Base-by-base conservation (phyloP, 2,888 invertebrate species). In the Carabus problematicus region DNA sequence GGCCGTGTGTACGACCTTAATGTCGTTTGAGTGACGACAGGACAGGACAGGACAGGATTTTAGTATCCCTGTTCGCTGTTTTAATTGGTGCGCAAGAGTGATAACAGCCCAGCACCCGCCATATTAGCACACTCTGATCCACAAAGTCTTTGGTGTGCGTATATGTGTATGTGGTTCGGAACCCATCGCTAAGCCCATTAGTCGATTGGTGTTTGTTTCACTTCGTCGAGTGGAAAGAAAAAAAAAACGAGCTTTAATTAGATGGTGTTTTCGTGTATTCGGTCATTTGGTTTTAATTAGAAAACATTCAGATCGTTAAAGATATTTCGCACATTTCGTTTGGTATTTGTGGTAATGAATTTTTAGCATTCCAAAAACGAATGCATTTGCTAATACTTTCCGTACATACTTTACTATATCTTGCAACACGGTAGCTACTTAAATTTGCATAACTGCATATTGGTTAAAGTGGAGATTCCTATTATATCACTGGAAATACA, bases 201-300 rank as follows among this genome's bases (percentile, higher is more conserved):
- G 64, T 64, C 64, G 64, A 64, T 64, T 64, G 58, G 64, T 55
- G 56, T 55, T 64, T 64, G 45, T 55, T 64, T 64, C 47, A 45
- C 56, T 56, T 29, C 45, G 29, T 43, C 29, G 16, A 64, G 56
- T 45, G 43, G 64, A 56, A 64, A 55, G 16, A 47, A 47, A 56
- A 64, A n/a, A n/a, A 55, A 47, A 64, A 64, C 55, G 11, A n/a
- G 42, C 19, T 64, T 64, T 64, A 64, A 58, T 64, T 64, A 45
- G 64, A 64, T 63, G 54, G 52, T 47, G 63, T 63, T 64, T 42
- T 47, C 47, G n/a, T 16, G 47, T 47, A 47, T 47, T 47, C 16
- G 16, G 12, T 47, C 47, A 47, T 47, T 47, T 47, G 47, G 47
- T 29, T 47, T 47, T 47, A 47, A 47, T 47, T 47, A 47, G 12